phyloP scores from a whole-genome alignment of 2,113 vertebrate species.

The Antigone vipio region DNA sequence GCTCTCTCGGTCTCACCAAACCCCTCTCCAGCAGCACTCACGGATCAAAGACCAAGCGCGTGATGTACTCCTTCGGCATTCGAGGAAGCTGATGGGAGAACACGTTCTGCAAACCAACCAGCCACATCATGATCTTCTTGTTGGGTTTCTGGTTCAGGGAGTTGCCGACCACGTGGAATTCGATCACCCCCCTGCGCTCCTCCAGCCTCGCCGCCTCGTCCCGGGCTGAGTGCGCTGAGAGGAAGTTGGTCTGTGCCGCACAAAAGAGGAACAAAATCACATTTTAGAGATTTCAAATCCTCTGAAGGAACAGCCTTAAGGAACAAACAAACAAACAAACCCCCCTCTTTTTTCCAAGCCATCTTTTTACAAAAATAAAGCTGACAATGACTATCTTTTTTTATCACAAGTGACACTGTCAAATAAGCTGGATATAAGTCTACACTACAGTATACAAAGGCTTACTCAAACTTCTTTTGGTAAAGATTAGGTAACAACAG shows the following conservation, averaged over 20 bases:
- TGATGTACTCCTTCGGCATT: conserved; percentile 99
- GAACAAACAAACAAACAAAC: neutral
- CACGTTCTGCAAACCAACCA: conserved; percentile 96
- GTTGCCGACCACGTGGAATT: conserved; percentile 97
- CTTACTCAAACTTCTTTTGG: neutral
- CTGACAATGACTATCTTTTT: neutral
- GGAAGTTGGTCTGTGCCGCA: conserved; percentile 85
- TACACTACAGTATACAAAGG: neutral
- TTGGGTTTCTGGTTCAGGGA: conserved; percentile 97
- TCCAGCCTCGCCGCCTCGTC: conserved; percentile 93
- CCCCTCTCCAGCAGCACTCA: conserved; percentile 67
- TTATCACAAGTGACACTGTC: neutral
- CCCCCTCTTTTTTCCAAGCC: neutral
- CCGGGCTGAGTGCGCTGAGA: conserved; percentile 92
- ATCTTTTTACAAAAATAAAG: neutral
- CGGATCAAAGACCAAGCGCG: conserved; percentile 96
- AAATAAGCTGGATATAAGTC: neutral
- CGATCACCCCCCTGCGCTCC: conserved; percentile 93
- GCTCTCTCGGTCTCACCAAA: neutral
- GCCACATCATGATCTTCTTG: conserved; percentile 97
- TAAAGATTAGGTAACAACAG: neutral
- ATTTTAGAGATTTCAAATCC: neutral
- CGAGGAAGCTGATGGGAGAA: conserved; percentile 98
- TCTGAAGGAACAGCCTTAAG: neutral
- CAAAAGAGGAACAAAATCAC: neutral